Percentiles rank a stretch among this genome's conserved stretches.
These are phyloP conservation scores for Syrmaticus mikado DNA, from an alignment of 2,113 vertebrate species.

Conservation along the genomic window DNA sequence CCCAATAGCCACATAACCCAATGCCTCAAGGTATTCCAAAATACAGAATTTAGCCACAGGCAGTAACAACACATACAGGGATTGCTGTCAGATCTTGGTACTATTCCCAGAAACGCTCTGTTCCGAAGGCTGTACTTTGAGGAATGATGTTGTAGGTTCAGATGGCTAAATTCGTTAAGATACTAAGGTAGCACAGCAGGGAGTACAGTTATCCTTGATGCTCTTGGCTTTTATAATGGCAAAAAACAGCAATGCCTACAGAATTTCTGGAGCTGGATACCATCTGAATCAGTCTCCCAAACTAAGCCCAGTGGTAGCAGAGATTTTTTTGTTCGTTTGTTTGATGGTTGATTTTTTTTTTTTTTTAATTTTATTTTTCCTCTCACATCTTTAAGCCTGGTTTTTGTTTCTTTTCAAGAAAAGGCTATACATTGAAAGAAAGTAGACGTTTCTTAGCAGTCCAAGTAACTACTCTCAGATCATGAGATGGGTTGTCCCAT, in stretches of 20 bases:
- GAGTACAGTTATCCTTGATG: background rate
- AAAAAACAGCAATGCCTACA: background rate
- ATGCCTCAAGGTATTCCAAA: conserved; percentile 27
- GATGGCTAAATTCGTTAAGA: conserved; percentile 30
- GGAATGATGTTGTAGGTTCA: conserved; percentile 37
- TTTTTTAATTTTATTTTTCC: background rate
- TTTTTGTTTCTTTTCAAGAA: background rate
- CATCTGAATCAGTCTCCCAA: background rate
- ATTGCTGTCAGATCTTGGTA: conserved; percentile 54
- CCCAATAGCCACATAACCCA: background rate
- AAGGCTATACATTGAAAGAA: background rate
- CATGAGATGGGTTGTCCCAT: background rate
- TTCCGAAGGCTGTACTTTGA: conserved; percentile 41
- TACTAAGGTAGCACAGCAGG: background rate
- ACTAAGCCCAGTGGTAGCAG: background rate
- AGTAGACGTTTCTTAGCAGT: background rate
- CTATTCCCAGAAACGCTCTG: conserved; percentile 58
- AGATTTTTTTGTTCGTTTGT: background rate
- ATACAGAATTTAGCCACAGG: conserved; percentile 32
- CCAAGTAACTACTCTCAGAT: background rate
- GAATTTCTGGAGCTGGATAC: background rate
- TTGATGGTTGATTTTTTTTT: background rate
- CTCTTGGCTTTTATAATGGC: background rate
- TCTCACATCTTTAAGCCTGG: background rate
- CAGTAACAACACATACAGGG: conserved; percentile 29